Evolutionary conservation across 2,113 vertebrate genomes (phyloP).

Genomic region (Callopanchax toddi): DNA sequence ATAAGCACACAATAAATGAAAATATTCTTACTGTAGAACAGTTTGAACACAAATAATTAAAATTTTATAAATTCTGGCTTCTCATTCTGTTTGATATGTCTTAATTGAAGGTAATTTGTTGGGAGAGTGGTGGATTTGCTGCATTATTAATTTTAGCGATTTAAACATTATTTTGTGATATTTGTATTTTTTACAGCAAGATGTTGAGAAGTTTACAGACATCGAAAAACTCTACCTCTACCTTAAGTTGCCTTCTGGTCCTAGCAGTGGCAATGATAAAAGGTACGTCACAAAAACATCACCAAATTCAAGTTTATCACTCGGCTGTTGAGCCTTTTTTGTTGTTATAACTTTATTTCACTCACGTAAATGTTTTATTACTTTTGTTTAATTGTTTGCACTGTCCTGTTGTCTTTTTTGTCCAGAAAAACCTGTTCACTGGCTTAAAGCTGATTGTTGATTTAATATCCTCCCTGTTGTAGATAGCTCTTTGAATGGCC

Average conservation of each 20-base stretch:
- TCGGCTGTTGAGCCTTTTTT: conserved; percentile 4
- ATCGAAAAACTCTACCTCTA: conserved; percentile 99
- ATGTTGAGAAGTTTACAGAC: conserved; percentile 99
- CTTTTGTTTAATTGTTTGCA: too few species aligned
- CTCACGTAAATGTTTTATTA: neutral
- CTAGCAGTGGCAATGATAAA: conserved; percentile 96
- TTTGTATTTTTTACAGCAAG: conserved; percentile 85
- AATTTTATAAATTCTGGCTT: too few species aligned
- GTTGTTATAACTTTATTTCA: too few species aligned
- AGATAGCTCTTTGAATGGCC: neutral
- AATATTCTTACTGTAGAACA: too few species aligned
- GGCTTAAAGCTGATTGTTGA: too few species aligned
- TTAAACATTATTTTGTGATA: neutral
- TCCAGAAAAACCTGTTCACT: too few species aligned
- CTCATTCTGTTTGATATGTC: too few species aligned
- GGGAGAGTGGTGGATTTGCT: too few species aligned
- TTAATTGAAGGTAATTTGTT: too few species aligned
- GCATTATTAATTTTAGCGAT: neutral
- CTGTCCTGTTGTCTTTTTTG: too few species aligned
- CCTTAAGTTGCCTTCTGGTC: conserved; percentile 99
- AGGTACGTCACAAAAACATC: conserved; percentile 78
- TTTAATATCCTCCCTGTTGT: neutral
- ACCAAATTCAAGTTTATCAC: conserved; percentile 1
- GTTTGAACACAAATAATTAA: too few species aligned
- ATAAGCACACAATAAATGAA: too few species aligned